Base-by-base conservation (phyloP, 2,113 vertebrate genomes). In the Parus major region DNA sequence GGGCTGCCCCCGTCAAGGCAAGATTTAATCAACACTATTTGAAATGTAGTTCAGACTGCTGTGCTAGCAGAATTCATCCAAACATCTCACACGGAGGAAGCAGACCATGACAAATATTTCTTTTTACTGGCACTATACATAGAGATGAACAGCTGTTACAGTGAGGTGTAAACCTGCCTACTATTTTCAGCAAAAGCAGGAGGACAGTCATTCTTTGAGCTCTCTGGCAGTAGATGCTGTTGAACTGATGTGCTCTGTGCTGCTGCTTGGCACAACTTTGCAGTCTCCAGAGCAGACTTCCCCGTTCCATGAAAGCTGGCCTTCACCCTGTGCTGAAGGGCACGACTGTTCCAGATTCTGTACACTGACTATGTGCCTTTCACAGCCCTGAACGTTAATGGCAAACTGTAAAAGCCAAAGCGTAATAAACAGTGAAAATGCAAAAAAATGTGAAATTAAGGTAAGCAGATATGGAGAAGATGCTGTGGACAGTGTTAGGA, bases 71-170 rank as follows among this genome's bases (percentile, higher is more conserved):
- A 95, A 95, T 88, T 92, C 68, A 88, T 53, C 68, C 42, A 90
- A 91, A 75, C 88, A 85, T 82, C 70, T 79, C 93, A 35, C 27
- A 71, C 60, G 44, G 72, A 93, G 47, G 75, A 93, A 84, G 81
- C 64, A 80, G 71, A 96, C 66, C 87, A 85, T 80, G 82, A 95
- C 84, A 95, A 96, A 94, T 85, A 86, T 61, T 96, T 96, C 91
- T 95, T 96, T 96, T 92, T 72, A 65, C 88, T 91, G 80, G 82
- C 90, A 72, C 88, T 94, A 57, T 8, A 88, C 90, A 88, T 7
- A 86, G 93, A 73, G 82, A 90, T 15, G 72, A 96, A 94, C 96
- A 96, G 95, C 92, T 97, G 95, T 61, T 92, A 73, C 36, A 94
- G 69, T 2, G 44, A 71, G 91, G 86, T 39, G 92, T 72, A 92